Evolutionary conservation across 1,140 invertebrate species (phyloP).

Genomic region (Lethocerus indicus): DNA sequence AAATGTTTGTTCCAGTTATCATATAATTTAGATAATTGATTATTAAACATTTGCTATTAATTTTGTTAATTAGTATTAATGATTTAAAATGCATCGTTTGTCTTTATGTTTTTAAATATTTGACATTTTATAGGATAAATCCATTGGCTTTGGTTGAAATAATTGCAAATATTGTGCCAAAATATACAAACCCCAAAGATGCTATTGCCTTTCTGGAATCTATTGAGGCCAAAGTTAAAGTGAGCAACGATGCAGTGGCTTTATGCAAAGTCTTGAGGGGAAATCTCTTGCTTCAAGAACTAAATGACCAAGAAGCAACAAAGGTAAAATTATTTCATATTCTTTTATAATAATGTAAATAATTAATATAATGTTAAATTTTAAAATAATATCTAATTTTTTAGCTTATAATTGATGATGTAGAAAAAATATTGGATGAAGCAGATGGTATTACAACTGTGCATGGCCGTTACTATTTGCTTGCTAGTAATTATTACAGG

Average conservation of each 20-base stretch:
- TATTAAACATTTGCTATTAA: neutral
- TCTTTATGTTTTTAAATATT: slow-evolving; percentile 4
- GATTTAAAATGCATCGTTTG: neutral
- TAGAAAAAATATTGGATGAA: slow-evolving; percentile 71
- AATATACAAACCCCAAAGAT: slow-evolving; percentile 64
- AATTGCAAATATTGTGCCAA: slow-evolving; percentile 55
- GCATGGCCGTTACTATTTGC: slow-evolving; percentile 86
- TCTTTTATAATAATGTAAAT: neutral
- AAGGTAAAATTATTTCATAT: slow-evolving; percentile 31
- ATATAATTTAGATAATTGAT: neutral
- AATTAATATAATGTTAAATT: neutral
- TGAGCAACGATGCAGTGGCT: slow-evolving; percentile 67
- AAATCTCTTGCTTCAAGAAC: slow-evolving; percentile 63
- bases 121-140: slow-evolving; percentile 61
- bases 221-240: slow-evolving; percentile 74
- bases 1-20: neutral
- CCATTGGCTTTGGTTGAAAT: slow-evolving; percentile 84
- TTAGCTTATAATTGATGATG: slow-evolving; percentile 73
- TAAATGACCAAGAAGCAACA: slow-evolving; percentile 63
- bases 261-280: slow-evolving; percentile 72
- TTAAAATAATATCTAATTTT: slow-evolving; percentile 16
- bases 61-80: neutral
- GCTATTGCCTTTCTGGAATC: slow-evolving; percentile 74
- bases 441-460: slow-evolving; percentile 84
- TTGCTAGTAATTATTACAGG: slow-evolving; percentile 81